Conservation (phyloP, 2,113 vertebrate species). For the Elephas maximus region DNA sequence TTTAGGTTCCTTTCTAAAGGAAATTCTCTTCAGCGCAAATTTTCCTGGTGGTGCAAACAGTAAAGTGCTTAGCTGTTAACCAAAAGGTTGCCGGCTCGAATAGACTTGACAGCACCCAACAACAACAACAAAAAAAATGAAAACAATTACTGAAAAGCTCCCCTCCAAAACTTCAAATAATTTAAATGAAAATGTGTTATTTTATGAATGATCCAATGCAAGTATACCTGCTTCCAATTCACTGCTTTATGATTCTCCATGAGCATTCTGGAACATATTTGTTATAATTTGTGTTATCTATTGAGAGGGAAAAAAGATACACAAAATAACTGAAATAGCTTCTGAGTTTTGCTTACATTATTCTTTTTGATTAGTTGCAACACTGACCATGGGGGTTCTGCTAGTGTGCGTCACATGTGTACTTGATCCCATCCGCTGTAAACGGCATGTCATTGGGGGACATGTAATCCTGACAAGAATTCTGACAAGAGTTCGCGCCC, state of each 20-base stretch:
- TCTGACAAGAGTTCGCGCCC: neutral
- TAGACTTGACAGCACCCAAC: neutral
- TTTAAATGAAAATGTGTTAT: slow-evolving; percentile 38
- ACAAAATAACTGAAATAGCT: neutral
- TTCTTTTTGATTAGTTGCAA: neutral
- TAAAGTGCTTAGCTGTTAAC: neutral
- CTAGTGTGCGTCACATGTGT: neutral
- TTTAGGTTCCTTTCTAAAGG: neutral
- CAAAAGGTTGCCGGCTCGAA: neutral
- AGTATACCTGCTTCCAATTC: neutral
- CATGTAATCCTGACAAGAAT: neutral
- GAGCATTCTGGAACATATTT: neutral
- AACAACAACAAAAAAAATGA: neutral
- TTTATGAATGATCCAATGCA: neutral
- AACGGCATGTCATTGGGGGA: neutral
- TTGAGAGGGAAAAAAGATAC: neutral
- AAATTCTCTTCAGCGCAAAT: neutral
- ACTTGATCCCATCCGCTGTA: neutral
- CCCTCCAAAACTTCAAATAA: slow-evolving; percentile 11
- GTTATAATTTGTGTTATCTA: neutral
- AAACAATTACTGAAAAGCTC: neutral
- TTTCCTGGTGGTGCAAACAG: neutral
- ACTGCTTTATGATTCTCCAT: neutral
- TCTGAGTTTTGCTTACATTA: neutral
- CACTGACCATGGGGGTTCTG: neutral